Conservation (phyloP, 2,113 vertebrate genomes). For the Engraulis encrasicolus region DNA sequence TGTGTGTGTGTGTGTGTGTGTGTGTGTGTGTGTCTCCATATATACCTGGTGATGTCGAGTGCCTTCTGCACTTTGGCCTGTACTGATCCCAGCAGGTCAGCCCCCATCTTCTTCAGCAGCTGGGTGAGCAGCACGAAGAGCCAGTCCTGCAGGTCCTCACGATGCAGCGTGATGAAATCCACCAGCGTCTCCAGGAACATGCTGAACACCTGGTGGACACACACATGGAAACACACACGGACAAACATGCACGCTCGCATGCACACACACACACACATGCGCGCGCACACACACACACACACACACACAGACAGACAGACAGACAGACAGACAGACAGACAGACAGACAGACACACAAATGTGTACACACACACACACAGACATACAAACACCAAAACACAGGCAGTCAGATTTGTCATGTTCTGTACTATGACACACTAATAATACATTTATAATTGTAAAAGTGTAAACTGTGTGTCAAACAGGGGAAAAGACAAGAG, state of each 20-base stretch:
- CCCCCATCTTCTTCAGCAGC: constrained; percentile 94
- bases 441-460: no score
- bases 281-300: constrained; percentile 14
- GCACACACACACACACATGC: no score
- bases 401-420: no score
- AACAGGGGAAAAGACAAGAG: background rate
- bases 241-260: no score
- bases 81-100: constrained; percentile 91
- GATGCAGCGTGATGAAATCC: constrained; percentile 89
- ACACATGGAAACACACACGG: no score
- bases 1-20: background rate
- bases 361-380: no score
- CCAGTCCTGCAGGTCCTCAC: constrained; percentile 92
- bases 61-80: constrained; percentile 95
- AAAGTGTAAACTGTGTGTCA: background rate
- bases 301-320: background rate
- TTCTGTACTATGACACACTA: no score
- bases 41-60: constrained; percentile 87
- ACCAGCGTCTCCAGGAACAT: constrained; percentile 95
- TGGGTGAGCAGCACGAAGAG: constrained; percentile 90
- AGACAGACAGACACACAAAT: no score
- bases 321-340: no score
- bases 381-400: no score
- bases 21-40: background rate
- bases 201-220: constrained; percentile 85